Conservation (phyloP, 2,888 invertebrate genomes). For the Lasius fuliginosus region DNA sequence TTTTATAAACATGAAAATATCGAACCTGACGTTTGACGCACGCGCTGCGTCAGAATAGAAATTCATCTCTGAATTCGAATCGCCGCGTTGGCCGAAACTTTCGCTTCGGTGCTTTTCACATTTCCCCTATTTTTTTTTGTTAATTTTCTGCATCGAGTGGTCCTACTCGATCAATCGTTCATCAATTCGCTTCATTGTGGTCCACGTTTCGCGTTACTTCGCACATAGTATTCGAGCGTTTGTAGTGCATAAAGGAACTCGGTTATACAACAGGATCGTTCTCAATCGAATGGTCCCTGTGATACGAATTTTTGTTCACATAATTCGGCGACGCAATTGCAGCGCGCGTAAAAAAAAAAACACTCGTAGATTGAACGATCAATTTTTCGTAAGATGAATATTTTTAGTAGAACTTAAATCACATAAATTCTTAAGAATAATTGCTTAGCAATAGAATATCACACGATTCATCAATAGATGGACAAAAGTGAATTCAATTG, state of each 20-base stretch:
- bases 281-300: not conserved
- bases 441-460: not conserved
- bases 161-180: conserved; percentile 23
- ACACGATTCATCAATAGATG: not conserved
- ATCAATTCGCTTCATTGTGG: conserved; percentile 35
- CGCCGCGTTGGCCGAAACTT: conserved; percentile 1
- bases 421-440: not conserved
- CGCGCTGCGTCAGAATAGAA: conserved; percentile 13
- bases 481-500: not conserved
- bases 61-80: conserved; percentile 20
- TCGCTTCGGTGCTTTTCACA: conserved; percentile 21
- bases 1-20: conserved; percentile 53
- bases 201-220: not conserved
- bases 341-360: not conserved
- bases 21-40: conserved; percentile 48
- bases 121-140: conserved; percentile 17
- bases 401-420: not conserved
- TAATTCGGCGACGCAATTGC: not conserved
- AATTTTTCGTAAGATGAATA: not conserved
- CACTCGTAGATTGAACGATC: not conserved
- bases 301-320: not conserved
- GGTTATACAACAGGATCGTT: not conserved
- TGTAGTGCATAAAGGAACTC: not conserved
- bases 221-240: not conserved
- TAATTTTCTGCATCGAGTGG: conserved; percentile 17